A percentile compares a stretch with the other conserved stretches of the same genome.
phyloP scores from a whole-genome alignment of 2,888 invertebrate species.

The Beris chalybata region DNA sequence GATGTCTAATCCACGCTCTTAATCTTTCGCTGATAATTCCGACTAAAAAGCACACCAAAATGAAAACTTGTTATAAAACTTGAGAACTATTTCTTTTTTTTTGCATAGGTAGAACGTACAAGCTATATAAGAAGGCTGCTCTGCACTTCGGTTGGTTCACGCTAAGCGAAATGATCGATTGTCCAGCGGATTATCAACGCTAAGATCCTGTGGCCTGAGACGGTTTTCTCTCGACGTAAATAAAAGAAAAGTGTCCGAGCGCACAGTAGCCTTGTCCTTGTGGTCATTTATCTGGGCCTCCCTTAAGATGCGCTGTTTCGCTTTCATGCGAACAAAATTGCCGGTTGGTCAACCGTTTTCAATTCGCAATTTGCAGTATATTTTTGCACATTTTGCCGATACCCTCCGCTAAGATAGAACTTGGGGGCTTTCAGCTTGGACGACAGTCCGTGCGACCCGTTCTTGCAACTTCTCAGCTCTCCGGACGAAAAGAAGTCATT shows the following conservation, averaged over 20 bases:
- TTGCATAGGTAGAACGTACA: not conserved
- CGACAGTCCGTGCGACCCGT: conserved; percentile 10
- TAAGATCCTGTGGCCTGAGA: not conserved
- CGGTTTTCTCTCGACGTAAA: not conserved
- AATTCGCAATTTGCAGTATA: too few species aligned
- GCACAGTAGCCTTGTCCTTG: conserved; percentile 5
- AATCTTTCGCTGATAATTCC: conserved; percentile 3
- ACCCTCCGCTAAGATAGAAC: too few species aligned
- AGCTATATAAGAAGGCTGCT: too few species aligned
- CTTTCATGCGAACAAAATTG: too few species aligned
- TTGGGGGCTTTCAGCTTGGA: not conserved
- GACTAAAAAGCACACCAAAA: not conserved
- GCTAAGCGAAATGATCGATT: too few species aligned
- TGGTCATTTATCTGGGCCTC: conserved; percentile 4
- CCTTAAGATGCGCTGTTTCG: too few species aligned
- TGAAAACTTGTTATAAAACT: not conserved
- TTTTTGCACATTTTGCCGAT: too few species aligned
- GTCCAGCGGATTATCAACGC: too few species aligned
- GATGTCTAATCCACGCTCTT: not conserved
- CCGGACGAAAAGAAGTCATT: conserved; percentile 2
- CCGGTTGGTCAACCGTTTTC: too few species aligned
- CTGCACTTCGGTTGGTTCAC: too few species aligned
- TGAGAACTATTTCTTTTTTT: not conserved
- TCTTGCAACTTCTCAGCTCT: too few species aligned
- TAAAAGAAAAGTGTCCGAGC: not conserved